Percentiles rank a stretch among this genome's conserved stretches.
These are phyloP conservation scores for Papilio aristodemus DNA, from an alignment of 1,140 invertebrate species.

Conservation along the genomic window DNA sequence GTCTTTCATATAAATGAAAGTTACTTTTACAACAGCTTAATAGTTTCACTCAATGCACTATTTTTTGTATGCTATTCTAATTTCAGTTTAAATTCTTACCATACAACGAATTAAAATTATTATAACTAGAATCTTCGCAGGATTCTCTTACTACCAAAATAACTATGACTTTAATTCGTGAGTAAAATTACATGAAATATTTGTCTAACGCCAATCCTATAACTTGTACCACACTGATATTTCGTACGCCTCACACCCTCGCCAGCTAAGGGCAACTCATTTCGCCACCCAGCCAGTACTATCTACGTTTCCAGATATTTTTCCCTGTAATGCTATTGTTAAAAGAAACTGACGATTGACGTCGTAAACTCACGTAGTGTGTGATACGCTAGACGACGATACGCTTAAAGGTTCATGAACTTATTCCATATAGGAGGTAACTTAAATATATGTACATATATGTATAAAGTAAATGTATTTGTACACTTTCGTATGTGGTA, in stretches of 20 bases:
- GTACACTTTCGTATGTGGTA: too few species aligned
- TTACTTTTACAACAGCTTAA: too few species aligned
- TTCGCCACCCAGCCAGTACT: conserved; percentile 72
- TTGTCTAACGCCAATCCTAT: conserved; percentile 4
- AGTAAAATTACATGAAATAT: background rate
- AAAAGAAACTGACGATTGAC: conserved; percentile 56
- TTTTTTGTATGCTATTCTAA: too few species aligned
- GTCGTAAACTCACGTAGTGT: conserved; percentile 36
- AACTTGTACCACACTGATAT: conserved; percentile 46
- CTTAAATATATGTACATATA: too few species aligned
- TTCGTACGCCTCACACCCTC: conserved; percentile 74
- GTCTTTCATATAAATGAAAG: too few species aligned
- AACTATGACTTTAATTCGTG: too few species aligned
- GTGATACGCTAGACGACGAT: background rate
- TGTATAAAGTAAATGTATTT: too few species aligned
- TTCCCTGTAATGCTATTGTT: conserved; percentile 75
- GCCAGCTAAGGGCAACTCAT: conserved; percentile 76
- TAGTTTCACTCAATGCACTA: too few species aligned
- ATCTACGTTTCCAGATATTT: conserved; percentile 76
- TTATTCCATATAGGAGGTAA: conserved; percentile 28
- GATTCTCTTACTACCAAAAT: too few species aligned
- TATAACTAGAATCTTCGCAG: too few species aligned
- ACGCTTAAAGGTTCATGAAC: conserved; percentile 30
- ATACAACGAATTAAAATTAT: too few species aligned
- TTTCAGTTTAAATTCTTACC: too few species aligned